phyloP scores from a whole-genome alignment of 1,140 invertebrate genomes.

The Euura lappo region DNA sequence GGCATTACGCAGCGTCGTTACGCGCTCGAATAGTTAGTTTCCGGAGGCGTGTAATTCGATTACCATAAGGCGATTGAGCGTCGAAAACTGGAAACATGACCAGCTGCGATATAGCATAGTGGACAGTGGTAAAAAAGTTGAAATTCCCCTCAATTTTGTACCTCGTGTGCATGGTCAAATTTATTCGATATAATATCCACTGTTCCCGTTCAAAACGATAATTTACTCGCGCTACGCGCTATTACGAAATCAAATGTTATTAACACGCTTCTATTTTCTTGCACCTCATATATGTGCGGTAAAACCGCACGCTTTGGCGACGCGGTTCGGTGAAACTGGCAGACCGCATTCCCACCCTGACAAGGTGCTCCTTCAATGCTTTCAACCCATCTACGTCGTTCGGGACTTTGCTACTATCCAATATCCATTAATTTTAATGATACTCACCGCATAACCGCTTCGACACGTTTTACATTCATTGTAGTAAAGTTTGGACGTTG shows the following conservation, averaged over 20 bases:
- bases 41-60: constrained; percentile 2
- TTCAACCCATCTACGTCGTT: not conserved
- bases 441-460: constrained; percentile 36
- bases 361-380: not conserved
- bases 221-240: not conserved
- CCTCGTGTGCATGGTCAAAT: too few species aligned
- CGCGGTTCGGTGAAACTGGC: too few species aligned
- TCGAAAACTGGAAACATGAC: not conserved
- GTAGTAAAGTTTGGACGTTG: not conserved
- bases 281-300: too few species aligned
- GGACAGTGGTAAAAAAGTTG: too few species aligned
- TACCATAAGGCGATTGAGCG: constrained; percentile 2
- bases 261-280: too few species aligned
- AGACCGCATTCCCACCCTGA: not conserved
- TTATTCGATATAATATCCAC: too few species aligned
- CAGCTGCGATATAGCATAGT: too few species aligned
- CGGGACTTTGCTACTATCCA: constrained; percentile 40
- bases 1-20: not conserved
- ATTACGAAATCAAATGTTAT: too few species aligned
- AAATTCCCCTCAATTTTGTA: too few species aligned
- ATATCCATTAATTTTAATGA: constrained; percentile 52
- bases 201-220: too few species aligned
- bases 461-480: constrained; percentile 37
- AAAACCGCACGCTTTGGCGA: too few species aligned
- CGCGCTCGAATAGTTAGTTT: constrained; percentile 1